phyloP scores from a whole-genome alignment of 2,113 vertebrate genomes.

The Chloebia gouldiae region DNA sequence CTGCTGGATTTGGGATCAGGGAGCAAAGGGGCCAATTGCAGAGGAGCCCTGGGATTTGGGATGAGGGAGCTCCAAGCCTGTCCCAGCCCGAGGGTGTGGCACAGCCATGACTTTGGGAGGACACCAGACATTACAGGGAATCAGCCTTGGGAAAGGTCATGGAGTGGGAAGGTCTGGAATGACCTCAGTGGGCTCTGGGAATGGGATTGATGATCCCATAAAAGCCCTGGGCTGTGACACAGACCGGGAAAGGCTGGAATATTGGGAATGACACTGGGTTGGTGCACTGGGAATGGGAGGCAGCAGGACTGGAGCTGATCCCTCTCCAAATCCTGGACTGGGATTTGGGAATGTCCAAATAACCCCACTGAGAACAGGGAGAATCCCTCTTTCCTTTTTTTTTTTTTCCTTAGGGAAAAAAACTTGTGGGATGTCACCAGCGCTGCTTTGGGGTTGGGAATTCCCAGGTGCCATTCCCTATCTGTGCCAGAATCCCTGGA shows the following conservation, averaged over 20 bases:
- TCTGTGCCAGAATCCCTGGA: neutral
- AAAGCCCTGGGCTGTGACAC: neutral
- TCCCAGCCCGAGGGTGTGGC: neutral
- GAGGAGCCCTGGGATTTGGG: neutral
- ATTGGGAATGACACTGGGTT: rapidly evolving
- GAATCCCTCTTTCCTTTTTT: neutral
- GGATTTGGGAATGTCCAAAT: neutral
- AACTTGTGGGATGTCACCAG: neutral
- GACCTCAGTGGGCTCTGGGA: neutral
- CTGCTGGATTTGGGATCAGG: neutral
- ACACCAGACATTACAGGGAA: neutral
- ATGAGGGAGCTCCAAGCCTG: neutral
- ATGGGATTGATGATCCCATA: neutral
- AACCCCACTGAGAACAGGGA: neutral
- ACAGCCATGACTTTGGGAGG: neutral
- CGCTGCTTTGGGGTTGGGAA: rapidly evolving
- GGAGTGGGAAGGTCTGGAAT: neutral
- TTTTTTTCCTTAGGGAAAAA: neutral
- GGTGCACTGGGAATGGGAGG: neutral
- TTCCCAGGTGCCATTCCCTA: neutral
- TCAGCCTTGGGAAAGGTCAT: neutral
- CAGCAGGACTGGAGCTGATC: rapidly evolving
- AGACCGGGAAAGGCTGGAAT: rapidly evolving
- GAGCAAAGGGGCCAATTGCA: neutral
- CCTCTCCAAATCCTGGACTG: neutral